A percentile compares a stretch with the other conserved stretches of the same genome.
phyloP scores from a whole-genome alignment of 1,140 invertebrate genomes.

The Trichomalopsis sarcophagae region DNA sequence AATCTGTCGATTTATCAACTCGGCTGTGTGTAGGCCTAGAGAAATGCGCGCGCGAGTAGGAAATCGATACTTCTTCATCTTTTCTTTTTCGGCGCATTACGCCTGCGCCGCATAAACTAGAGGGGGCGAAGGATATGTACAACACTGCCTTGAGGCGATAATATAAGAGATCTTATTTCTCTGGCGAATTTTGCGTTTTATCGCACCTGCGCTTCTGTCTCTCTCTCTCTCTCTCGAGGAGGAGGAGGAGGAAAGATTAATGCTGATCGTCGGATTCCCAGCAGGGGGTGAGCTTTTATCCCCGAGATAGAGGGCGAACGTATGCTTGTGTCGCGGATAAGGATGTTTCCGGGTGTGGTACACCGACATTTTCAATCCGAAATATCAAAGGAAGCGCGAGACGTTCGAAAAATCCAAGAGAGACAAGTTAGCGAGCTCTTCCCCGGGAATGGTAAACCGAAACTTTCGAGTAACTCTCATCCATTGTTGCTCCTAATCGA shows the following conservation, averaged over 20 bases:
- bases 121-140: neutral
- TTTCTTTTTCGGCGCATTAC: neutral
- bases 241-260: neutral
- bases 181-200: neutral
- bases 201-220: neutral
- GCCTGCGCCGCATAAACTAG: neutral
- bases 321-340: neutral
- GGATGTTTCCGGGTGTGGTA: neutral
- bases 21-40: neutral
- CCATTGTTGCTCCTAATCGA: neutral
- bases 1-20: conserved; percentile 1
- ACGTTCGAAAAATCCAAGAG: neutral
- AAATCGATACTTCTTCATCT: neutral
- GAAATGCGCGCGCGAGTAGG: neutral
- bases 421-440: too few relatives aligned
- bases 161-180: neutral
- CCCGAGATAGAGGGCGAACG: neutral
- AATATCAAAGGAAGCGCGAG: neutral
- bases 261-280: neutral
- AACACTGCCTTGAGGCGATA: neutral
- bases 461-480: neutral
- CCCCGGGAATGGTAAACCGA: neutral
- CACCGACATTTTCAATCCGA: neutral
- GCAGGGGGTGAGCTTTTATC: neutral
- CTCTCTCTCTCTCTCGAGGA: neutral